Percentiles rank a stretch among this genome's conserved stretches.
Evolutionary conservation across 2,113 vertebrate species (phyloP).

Genomic region (Chlamydotis undulata): DNA sequence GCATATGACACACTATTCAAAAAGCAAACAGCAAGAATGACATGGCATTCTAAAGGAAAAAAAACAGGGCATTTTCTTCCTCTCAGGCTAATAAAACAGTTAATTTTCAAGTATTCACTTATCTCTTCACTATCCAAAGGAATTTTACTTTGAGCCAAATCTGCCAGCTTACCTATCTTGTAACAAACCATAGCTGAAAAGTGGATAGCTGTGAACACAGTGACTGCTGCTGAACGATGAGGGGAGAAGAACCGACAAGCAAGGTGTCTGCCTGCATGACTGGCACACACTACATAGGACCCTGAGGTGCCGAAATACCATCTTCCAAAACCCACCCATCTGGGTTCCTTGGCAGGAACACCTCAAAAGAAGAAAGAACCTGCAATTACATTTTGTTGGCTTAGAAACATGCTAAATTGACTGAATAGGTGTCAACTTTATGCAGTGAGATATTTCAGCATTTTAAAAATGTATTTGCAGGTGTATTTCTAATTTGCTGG

Average conservation of each 20-base stretch:
- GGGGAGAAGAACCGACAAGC: neutral
- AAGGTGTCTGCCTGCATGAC: neutral
- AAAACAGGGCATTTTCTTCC: neutral
- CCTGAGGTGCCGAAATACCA: neutral
- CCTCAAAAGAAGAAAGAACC: neutral
- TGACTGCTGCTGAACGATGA: neutral
- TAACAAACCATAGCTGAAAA: neutral
- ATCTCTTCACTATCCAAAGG: neutral
- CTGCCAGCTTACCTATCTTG: neutral
- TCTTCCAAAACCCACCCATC: neutral
- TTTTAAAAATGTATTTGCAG: neutral
- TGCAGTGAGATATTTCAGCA: neutral
- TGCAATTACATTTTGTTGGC: neutral
- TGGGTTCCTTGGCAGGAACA: neutral
- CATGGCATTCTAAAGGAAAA: neutral
- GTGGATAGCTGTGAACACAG: neutral
- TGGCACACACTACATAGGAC: neutral
- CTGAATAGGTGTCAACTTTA: neutral
- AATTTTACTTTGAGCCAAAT: neutral
- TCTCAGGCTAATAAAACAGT: neutral
- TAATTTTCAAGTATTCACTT: neutral
- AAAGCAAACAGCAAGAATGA: slow-evolving; percentile 2
- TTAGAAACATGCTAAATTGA: neutral
- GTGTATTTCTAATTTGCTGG: neutral
- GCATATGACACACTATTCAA: neutral